Percentiles rank a stretch among this genome's conserved stretches.
Evolutionary conservation across 64 coral and sea anemone genomes (phyloP).

Genomic region (Porites lutea): DNA sequence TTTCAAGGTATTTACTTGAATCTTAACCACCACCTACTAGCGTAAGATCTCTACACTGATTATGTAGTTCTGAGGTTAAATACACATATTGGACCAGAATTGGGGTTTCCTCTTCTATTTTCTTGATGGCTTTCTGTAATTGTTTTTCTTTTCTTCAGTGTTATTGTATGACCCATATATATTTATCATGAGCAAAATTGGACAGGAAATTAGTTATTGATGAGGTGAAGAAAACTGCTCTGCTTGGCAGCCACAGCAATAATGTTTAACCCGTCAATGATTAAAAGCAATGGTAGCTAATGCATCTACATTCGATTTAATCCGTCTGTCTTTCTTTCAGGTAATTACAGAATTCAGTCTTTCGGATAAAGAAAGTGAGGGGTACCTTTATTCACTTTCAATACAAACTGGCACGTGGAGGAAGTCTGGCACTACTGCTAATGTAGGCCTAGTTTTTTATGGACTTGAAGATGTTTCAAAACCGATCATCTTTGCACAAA

Average conservation of each 20-base stretch:
- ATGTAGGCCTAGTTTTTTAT: conserved; percentile 59
- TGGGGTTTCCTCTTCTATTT: too few relatives aligned
- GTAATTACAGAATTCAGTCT: conserved; percentile 5
- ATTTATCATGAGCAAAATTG: too few relatives aligned
- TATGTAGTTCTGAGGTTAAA: too few relatives aligned
- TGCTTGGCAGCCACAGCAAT: too few relatives aligned
- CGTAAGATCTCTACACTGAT: not conserved
- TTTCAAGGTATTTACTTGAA: conserved; percentile 6
- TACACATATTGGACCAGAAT: too few relatives aligned
- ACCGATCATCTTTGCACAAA: conserved; percentile 22
- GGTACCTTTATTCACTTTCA: not conserved
- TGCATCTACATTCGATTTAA: not conserved
- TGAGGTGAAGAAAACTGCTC: too few relatives aligned
- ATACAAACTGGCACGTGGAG: conserved; percentile 65
- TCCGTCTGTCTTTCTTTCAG: not conserved
- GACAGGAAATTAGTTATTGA: too few relatives aligned
- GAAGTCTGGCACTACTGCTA: conserved; percentile 68
- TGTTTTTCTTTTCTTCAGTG: too few relatives aligned
- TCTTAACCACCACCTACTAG: not conserved
- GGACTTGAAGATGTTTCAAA: conserved; percentile 43
- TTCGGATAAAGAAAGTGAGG: not conserved
- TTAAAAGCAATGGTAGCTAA: not conserved
- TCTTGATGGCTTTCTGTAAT: too few relatives aligned
- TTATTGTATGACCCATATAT: too few relatives aligned
- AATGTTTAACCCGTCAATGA: not conserved